Base-by-base conservation (phyloP, 2,888 invertebrate species). In the Sinohyriopsis cumingii region DNA sequence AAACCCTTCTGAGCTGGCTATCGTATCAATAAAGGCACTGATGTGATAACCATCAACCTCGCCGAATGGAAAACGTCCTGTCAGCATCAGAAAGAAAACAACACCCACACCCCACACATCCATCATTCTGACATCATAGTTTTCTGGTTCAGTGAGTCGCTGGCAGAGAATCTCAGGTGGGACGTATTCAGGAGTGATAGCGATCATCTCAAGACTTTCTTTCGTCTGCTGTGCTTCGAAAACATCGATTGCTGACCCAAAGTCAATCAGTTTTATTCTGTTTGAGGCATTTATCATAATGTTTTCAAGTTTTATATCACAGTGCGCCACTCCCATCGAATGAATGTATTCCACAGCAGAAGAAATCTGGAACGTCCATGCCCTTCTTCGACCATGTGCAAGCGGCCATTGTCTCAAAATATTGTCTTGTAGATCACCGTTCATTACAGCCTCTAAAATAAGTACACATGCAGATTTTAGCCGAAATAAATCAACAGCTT, bases 121-220 rank as follows among this genome's bases (percentile, higher is more conserved):
- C 45, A 77, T 77, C 19, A 75, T 75, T 59, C 77, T 73, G 62
- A 77, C 75, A 60, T 77, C 77, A 65, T 77, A 77, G 20, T 60
- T 63, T n/a, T 72, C 73, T 56, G 71, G 64, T 53, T 71, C 73
- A 64, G 66, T 66, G 12, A 45, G 9, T 2, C 45, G 45, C 59
- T 75, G 73, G 65, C 77, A 77, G 57, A 77, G 69, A 24, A 77
- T 77, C 68, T 77, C 77, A 55, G 77, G 77, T n/a, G 77, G 77
- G 1, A 77, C 64, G 62, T 77, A 77, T 61, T 77, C 77, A 1
- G 77, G 77, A 28, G 77, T 77, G 19, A 75, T 75, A 19, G 77
- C 77, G 19, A 77, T 77, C 60, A 73, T 75, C 2, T 75, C 77
- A 55, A 77, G 75, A 68, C 71, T 67, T 6, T 77, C 73, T 64